phyloP scores from a whole-genome alignment of 2,888 invertebrate genomes.

The Gastrophysa polygoni region DNA sequence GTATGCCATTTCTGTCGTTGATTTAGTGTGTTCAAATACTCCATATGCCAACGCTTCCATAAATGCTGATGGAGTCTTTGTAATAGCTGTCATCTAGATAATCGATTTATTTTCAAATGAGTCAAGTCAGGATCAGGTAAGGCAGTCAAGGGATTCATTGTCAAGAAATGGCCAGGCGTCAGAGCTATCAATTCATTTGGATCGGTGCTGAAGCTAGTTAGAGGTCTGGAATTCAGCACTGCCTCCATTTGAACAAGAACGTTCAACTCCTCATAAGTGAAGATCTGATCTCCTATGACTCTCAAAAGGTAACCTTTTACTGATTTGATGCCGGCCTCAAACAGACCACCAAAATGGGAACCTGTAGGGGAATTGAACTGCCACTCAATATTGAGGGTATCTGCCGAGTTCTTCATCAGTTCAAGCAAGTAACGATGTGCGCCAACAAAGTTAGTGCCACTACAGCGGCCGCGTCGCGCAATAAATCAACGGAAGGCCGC shows the following conservation, averaged over 20 bases:
- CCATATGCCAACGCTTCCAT: background rate
- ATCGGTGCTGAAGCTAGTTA: no score
- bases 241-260: background rate
- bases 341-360: background rate
- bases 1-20: background rate
- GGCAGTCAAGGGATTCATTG: background rate
- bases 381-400: no score
- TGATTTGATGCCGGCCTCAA: background rate
- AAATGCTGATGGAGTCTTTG: background rate
- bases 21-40: background rate
- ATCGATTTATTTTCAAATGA: background rate
- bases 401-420: no score
- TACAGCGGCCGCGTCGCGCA: no score
- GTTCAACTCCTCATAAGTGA: background rate
- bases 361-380: background rate
- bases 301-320: background rate
- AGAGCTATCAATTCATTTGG: background rate
- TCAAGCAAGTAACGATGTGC: no score
- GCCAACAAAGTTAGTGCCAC: no score
- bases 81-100: background rate
- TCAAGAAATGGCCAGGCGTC: slow-evolving; percentile 2
- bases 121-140: background rate
- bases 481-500: background rate
- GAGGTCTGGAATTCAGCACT: background rate
- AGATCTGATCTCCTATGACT: background rate